A percentile compares a stretch with the other conserved stretches of the same genome.
phyloP scores from a whole-genome alignment of 2,888 invertebrate genomes.

The Archips xylosteana region DNA sequence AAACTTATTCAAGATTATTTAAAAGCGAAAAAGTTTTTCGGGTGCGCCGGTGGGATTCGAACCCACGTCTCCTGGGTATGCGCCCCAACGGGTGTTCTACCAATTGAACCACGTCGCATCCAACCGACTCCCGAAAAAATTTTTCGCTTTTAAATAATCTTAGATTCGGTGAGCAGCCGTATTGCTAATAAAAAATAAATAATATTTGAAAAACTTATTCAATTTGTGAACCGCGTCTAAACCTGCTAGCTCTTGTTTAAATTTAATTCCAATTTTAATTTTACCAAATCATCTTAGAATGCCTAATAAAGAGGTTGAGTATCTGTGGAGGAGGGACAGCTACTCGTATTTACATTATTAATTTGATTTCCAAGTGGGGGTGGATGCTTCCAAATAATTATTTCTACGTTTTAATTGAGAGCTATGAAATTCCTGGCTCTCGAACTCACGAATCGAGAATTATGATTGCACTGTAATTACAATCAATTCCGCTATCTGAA shows the following conservation, averaged over 20 bases:
- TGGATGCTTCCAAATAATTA: slow-evolving; percentile 77
- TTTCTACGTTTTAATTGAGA: slow-evolving; percentile 82
- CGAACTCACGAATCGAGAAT: slow-evolving; percentile 48
- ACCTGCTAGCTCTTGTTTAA: background rate
- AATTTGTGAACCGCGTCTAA: background rate
- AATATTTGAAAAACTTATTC: no score
- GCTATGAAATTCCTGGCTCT: slow-evolving; percentile 77
- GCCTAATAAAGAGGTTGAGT: slow-evolving; percentile 59
- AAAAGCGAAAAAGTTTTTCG: no score
- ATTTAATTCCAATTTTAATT: slow-evolving; percentile 33
- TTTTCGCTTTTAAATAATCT: no score
- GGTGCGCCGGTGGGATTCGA: no score
- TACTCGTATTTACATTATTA: slow-evolving; percentile 75
- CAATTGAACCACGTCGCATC: no score
- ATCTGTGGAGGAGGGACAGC: slow-evolving; percentile 60
- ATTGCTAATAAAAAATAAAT: no score
- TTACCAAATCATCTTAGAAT: slow-evolving; percentile 53
- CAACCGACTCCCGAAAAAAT: no score
- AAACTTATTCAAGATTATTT: no score
- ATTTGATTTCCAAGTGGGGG: slow-evolving; percentile 80
- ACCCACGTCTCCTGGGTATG: no score
- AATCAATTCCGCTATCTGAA: background rate
- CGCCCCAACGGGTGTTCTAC: no score
- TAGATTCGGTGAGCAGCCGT: no score
- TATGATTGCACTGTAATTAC: slow-evolving; percentile 37